Evolutionary conservation across 1,140 invertebrate species (phyloP).

Genomic region (Seison nebaliae): DNA sequence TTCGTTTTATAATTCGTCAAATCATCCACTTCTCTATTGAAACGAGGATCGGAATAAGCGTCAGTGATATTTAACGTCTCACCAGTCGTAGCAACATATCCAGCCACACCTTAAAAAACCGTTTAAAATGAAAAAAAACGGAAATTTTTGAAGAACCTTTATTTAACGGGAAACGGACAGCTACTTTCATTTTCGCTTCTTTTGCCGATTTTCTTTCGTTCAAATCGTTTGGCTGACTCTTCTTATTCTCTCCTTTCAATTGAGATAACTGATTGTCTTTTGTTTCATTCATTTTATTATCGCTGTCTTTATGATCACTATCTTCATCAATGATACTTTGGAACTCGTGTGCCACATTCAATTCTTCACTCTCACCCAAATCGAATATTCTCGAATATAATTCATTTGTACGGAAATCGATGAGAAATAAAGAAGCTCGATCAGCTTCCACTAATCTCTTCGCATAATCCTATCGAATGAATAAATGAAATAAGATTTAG

Average conservation of each 20-base stretch:
- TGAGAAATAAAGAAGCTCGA: conserved; percentile 45
- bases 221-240: no score
- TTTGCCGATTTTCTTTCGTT: no score
- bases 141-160: no score
- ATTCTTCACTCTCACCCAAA: conserved; percentile 33
- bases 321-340: no score
- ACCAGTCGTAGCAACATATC: conserved; percentile 66
- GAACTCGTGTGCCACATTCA: no score
- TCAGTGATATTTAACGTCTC: conserved; percentile 74
- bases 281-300: no score
- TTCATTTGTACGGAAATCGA: conserved; percentile 42
- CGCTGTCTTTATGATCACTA: no score
- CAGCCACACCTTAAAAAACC: conserved; percentile 66
- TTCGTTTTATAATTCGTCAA: conserved; percentile 68
- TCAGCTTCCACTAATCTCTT: conserved; percentile 51
- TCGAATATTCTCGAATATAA: conserved; percentile 56
- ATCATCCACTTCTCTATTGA: conserved; percentile 66
- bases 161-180: no score
- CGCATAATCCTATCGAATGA: conserved; percentile 37
- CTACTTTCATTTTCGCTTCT: no score
- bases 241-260: no score
- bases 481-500: conserved; percentile 5
- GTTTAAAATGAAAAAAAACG: no score
- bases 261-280: no score
- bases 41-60: conserved; percentile 48